phyloP scores from a whole-genome alignment of 2,113 vertebrate species.

The Ochotona curzoniae region DNA sequence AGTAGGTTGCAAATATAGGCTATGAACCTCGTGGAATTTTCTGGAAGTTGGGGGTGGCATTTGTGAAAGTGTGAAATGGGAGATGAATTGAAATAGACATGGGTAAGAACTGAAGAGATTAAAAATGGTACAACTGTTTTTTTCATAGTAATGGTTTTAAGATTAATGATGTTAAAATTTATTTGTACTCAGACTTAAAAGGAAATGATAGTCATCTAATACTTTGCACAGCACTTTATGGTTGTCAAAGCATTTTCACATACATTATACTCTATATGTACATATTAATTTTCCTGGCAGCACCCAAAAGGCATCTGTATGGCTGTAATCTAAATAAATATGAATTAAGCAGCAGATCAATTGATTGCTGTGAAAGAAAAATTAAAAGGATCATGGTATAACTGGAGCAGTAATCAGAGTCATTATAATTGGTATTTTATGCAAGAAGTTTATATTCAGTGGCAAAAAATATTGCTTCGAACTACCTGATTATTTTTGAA shows the following conservation, averaged over 20 bases:
- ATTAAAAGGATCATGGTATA: constrained; percentile 82
- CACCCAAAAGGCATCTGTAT: constrained; percentile 84
- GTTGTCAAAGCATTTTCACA: constrained; percentile 76
- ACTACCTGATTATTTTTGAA: constrained; percentile 81
- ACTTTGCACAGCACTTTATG: constrained; percentile 61
- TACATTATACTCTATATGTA: constrained; percentile 75
- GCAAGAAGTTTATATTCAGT: constrained; percentile 70
- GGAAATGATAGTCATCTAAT: constrained; percentile 80
- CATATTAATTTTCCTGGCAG: constrained; percentile 86
- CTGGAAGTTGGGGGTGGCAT: neutral
- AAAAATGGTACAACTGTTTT: constrained; percentile 73
- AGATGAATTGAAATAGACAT: constrained; percentile 33
- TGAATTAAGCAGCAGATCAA: constrained; percentile 86
- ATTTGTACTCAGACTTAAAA: constrained; percentile 81
- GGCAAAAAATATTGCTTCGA: constrained; percentile 77
- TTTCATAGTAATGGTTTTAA: constrained; percentile 77
- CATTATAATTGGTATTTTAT: constrained; percentile 83
- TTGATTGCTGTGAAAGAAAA: constrained; percentile 83
- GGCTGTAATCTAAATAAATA: constrained; percentile 84
- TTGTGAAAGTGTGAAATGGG: constrained; percentile 45
- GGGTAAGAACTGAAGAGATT: constrained; percentile 57
- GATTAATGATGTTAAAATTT: constrained; percentile 82
- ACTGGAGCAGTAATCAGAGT: constrained; percentile 77
- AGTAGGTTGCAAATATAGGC: neutral
- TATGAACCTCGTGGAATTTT: neutral